phyloP scores from a whole-genome alignment of 2,888 invertebrate species.

The Lissonota sp. region DNA sequence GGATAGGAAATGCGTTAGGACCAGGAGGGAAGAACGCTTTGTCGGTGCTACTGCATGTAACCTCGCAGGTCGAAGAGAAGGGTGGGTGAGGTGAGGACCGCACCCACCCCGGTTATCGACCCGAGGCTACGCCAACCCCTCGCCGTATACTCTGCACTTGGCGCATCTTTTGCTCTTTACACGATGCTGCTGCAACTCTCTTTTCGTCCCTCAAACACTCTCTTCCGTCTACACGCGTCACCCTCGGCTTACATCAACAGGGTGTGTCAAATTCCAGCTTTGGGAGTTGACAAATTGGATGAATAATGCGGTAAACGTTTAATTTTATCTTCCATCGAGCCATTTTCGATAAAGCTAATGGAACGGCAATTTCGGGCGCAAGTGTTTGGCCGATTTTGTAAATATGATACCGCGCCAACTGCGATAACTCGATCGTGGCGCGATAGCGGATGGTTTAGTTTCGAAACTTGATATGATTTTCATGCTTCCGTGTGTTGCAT shows the following conservation, averaged over 20 bases:
- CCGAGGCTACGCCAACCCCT: constrained; percentile 74
- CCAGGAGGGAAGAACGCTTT: constrained; percentile 42
- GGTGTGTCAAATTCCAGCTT: too few relatives aligned
- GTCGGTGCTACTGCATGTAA: constrained; percentile 57
- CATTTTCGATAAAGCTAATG: too few relatives aligned
- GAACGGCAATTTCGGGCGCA: too few relatives aligned
- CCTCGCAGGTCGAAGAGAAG: constrained; percentile 70
- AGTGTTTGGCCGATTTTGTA: too few relatives aligned
- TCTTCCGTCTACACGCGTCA: constrained; percentile 13
- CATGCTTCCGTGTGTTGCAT: neutral
- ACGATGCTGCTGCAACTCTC: constrained; percentile 12
- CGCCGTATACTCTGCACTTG: constrained; percentile 53
- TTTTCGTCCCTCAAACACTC: neutral
- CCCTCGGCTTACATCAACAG: neutral
- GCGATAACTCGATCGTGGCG: neutral
- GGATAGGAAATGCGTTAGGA: constrained; percentile 39
- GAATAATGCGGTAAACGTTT: too few relatives aligned
- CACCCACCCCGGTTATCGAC: constrained; percentile 80
- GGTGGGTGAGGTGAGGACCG: constrained; percentile 75
- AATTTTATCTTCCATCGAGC: too few relatives aligned
- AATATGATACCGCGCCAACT: neutral
- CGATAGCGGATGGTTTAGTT: neutral
- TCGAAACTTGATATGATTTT: neutral
- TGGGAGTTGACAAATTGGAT: too few relatives aligned
- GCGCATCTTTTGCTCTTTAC: constrained; percentile 72